Evolutionary conservation across 2,888 invertebrate genomes (phyloP), one percentile per base, ranked within the genome.

Genomic region (Apamea sordens): DNA sequence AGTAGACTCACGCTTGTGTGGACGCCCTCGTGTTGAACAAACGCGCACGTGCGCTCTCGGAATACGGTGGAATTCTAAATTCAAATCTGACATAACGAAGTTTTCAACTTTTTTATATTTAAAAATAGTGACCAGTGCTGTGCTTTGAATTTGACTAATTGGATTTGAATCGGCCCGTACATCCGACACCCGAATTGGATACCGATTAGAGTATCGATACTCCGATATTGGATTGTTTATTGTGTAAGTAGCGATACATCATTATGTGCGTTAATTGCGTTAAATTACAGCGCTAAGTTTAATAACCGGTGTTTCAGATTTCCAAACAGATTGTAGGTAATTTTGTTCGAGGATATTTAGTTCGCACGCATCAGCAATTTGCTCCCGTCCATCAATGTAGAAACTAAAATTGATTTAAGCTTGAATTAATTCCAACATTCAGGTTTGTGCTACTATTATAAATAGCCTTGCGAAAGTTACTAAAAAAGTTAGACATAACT

Each of bases 1-100:
- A 96, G 95, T 95, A 94, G 94, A 93, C 94, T 92, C 92, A 92
- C 92, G 90, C 90, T 91, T 84, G 93, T 91, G 91, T 93, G 93
- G 95, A 95, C 96, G 96, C 92, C 89, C 86, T 90, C 91, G 91
- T 90, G 88, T 89, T 86, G 74, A 84, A 86, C 80, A 83, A 89
- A 85, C 85, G 88, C 89, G 88, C 89, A 91, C 90, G 90, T 93
- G 93, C 94, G 92, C 91, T 88, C 83, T 90, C 91, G 90, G 89
- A 91, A 93, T 87, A 92, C 92, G 91, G 92, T 93, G 91, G 84
- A 90, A 89, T 90, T 93, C 89, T 86, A 91, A 90, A 92, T 90
- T 91, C 85, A 91, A 92, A 93, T 89, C 90, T 89, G 85, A 90
- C 89, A 89, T 91, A 89, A 77, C 78, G 86, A 86, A 86, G 87